These are phyloP conservation scores for Andrena cerasifolii DNA, from an alignment of 1,140 invertebrate genomes.

Conservation along the genomic window DNA sequence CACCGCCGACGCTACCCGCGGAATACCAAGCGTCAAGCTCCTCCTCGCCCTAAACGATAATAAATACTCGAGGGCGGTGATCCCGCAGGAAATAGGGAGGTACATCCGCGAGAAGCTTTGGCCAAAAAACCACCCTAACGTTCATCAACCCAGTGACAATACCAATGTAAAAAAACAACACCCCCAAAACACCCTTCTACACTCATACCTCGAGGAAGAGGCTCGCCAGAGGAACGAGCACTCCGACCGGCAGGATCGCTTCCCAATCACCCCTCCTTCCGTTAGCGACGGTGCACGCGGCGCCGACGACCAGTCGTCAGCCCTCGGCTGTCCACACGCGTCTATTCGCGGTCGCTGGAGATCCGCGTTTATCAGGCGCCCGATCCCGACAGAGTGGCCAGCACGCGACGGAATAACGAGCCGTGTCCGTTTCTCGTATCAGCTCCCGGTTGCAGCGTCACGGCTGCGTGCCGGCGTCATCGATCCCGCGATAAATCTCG, in stretches of 20 bases:
- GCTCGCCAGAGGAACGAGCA: conserved; percentile 5
- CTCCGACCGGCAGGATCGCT: conserved; percentile 19
- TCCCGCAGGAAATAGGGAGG: too few relatives aligned
- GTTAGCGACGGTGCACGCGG: conserved; percentile 17
- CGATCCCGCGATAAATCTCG: conserved; percentile 24
- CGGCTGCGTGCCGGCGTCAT: conserved; percentile 25
- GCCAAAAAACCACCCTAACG: too few relatives aligned
- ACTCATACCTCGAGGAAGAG: neutral
- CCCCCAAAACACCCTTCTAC: neutral
- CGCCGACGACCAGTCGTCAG: neutral
- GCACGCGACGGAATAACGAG: conserved; percentile 3
- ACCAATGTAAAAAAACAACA: too few relatives aligned
- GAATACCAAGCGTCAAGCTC: neutral
- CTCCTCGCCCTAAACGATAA: too few relatives aligned
- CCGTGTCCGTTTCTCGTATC: conserved; percentile 19
- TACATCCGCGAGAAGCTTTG: too few relatives aligned
- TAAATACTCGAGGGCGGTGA: too few relatives aligned
- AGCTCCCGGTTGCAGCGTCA: conserved; percentile 31
- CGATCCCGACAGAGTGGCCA: neutral
- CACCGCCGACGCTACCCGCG: neutral
- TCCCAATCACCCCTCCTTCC: neutral
- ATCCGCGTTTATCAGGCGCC: neutral
- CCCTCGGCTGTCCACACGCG: conserved; percentile 3
- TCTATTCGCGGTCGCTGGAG: neutral
- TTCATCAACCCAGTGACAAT: too few relatives aligned